Base-by-base conservation (phyloP, 1,140 invertebrate species). In the Danaus melanippus region DNA sequence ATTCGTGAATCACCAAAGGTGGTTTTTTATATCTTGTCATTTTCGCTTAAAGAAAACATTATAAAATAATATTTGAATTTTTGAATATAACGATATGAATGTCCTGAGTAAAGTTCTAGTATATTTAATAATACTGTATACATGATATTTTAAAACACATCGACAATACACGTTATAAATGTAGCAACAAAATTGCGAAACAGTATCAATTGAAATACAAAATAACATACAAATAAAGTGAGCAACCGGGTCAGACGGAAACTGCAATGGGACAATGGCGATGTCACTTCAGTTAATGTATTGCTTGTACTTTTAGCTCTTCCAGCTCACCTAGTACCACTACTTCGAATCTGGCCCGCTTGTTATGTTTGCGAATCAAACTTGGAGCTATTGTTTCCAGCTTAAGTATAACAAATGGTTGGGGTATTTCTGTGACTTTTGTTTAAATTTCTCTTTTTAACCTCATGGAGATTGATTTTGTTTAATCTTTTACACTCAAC, bases 271-370 rank as follows among this genome's bases (percentile, higher is more conserved):
- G 51, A 56, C 46, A 56, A 61, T 48, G 12, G 42, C 51, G 43
- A 50, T 44, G 55, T 57, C 55, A 54, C 55, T 62, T 55, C 55
- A 54, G 55, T 51, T 62, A 62, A 62, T 62, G 60, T 58, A 62
- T 62, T 57, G 55, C 50, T 48, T 58, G 55, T 46, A 57, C 53
- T 57, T 62, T 61, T 54, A 60, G 49, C 50, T 56, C 46, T 42
- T 39, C 45, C 45, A 58, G 48, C 43, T 53, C 52, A 58, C 56
- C 45, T 50, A 54, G 51, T n/a, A 15, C 52, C 40, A 41, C 9
- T 46, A 52, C 50, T 53, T 52, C 12, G 10, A 12, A 32, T 32
- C 21, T 32, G 21, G 21, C 21, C 21, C 21, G 21, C 21, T 32
- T 32, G 21, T 32, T 32, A 32, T 32, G 21, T 32, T 32, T 32